phyloP scores from a whole-genome alignment of 2,113 vertebrate genomes.

The Ochotona princeps region DNA sequence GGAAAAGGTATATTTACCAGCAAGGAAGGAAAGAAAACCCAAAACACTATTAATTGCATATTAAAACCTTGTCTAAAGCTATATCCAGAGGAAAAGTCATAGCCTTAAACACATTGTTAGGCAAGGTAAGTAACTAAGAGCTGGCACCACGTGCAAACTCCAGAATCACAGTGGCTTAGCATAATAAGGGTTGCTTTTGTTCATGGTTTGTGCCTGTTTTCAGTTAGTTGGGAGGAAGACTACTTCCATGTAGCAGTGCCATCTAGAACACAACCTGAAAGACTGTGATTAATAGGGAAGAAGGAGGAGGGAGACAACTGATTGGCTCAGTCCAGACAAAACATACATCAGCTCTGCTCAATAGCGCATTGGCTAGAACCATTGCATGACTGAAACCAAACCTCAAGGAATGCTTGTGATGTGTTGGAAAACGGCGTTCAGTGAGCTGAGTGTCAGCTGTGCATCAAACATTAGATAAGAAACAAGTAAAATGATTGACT shows the following conservation, averaged over 20 bases:
- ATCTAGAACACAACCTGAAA: background rate
- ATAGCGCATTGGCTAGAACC: background rate
- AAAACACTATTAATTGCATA: background rate
- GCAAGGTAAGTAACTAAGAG: constrained; percentile 37
- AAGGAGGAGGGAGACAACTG: background rate
- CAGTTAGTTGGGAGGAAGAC: background rate
- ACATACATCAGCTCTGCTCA: background rate
- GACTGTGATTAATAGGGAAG: background rate
- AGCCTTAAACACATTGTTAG: background rate
- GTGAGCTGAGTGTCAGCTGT: background rate
- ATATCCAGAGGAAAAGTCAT: constrained; percentile 52
- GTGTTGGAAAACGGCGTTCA: background rate
- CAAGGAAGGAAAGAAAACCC: background rate
- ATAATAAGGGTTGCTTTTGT: background rate
- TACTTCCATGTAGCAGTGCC: background rate
- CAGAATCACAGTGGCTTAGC: background rate
- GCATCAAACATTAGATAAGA: background rate
- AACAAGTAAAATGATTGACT: constrained; percentile 22
- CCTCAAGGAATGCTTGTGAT: background rate
- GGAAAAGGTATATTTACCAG: background rate
- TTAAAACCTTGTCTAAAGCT: constrained; percentile 52
- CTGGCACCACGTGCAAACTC: background rate
- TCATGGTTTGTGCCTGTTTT: background rate
- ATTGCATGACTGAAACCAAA: background rate
- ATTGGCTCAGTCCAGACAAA: background rate